Conservation (phyloP, 2,797 vertebrate genomes). For the Brotula barbata region DNA sequence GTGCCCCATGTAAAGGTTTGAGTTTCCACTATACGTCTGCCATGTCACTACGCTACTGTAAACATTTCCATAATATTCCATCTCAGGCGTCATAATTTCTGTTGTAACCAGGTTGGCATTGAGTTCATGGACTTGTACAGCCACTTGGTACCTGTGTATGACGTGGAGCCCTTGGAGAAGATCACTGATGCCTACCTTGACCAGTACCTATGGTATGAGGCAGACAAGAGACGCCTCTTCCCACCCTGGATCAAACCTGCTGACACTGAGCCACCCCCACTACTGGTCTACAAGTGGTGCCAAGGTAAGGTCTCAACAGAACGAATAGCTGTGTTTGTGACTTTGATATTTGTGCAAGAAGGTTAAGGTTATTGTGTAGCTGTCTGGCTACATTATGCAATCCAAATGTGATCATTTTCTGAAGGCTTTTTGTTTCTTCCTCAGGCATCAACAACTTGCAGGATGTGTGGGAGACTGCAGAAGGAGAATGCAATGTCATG, state of each 20-base stretch:
- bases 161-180: constrained; percentile 98
- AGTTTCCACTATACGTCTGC: not conserved
- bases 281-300: constrained; percentile 99
- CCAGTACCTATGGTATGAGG: constrained; percentile 99
- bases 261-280: constrained; percentile 95
- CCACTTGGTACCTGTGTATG: constrained; percentile 96
- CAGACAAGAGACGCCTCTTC: constrained; percentile 95
- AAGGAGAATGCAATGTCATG: constrained; percentile 99
- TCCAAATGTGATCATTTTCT: too few relatives aligned
- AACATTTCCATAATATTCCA: not conserved
- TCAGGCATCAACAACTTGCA: constrained; percentile 98
- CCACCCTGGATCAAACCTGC: constrained; percentile 99
- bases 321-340: not conserved
- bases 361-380: too few relatives aligned
- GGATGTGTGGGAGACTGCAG: constrained; percentile 97
- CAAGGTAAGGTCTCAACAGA: constrained; percentile 82
- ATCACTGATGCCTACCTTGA: constrained; percentile 99
- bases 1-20: not conserved
- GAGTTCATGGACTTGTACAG: constrained; percentile 99
- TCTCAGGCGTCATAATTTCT: constrained; percentile 5
- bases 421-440: not conserved
- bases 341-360: not conserved
- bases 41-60: not conserved
- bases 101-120: constrained; percentile 88
- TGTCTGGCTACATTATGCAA: too few relatives aligned